Base-by-base conservation (phyloP, 2,113 vertebrate species). In the Plestiodon gilberti region DNA sequence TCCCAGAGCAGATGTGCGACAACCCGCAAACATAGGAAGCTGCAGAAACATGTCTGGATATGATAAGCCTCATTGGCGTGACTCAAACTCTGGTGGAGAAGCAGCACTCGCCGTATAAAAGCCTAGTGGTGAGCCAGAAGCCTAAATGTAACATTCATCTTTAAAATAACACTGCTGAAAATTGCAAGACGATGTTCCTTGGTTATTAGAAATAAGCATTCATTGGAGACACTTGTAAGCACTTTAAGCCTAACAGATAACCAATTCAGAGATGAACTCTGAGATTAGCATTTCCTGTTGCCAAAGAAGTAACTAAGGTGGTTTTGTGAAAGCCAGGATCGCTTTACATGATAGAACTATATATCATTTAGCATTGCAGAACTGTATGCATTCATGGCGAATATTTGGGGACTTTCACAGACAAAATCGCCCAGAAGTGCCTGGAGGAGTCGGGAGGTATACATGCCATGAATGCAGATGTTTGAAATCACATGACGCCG, bases 101-200 rank as follows among this genome's bases (percentile, higher is more conserved):
- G 95, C 95, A 73, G 88, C 95, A 83, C 89, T 96, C 78, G 90
- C 94, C 80, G 95, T 94, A 15, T 96, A 96, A 8, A 95, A 93
- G 35, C 90, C 22, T 0, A 25, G 95, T 43, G 86, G 76, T 38
- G 84, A 82, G 85, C 4, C 90, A 55, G 48, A 15, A 61, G 86
- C 80, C 1, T 48, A 78, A 18, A 77, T 61, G 6, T 87, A 33
- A 57, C 6, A 1, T 80, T 81, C 57, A 18, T 1, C 23, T 33
- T 62, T 55, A 77, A 33, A 30, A 78, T 5, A 90, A 77, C 87
- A 84, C 90, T 87, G 88, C 33, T 78, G 40, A 89, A 90, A 78
- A 22, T 23, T 10, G 8, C n/a, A 52, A 33, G 17, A 57, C 52
- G 1, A 48, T 87, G 10, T 62, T 35, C 20, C 10, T 28, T 76